Conservation (phyloP, 1,140 invertebrate species). For the Ceratosolen fusciceps region DNA sequence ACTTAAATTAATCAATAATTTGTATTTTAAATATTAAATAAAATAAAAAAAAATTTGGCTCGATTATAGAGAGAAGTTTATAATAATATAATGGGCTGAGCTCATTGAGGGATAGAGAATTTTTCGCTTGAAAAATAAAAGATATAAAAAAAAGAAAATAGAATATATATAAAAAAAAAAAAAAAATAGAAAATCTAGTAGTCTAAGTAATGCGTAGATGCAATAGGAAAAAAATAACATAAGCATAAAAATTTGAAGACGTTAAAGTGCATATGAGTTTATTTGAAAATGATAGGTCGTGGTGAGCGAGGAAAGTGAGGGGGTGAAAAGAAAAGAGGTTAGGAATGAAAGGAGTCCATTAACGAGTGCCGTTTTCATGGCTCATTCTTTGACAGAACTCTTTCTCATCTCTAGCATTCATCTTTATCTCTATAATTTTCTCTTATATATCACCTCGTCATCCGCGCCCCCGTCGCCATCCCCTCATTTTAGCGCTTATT, state of each 20-base stretch:
- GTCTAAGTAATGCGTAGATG: slow-evolving; percentile 41
- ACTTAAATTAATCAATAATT: too few relatives aligned
- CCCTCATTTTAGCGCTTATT: background rate
- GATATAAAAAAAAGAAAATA: too few relatives aligned
- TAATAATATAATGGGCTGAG: too few relatives aligned
- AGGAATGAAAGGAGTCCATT: slow-evolving; percentile 59
- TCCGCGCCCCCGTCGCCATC: background rate
- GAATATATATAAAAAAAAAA: background rate
- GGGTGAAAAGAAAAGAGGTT: background rate
- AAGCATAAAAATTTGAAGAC: slow-evolving; percentile 9
- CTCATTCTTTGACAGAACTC: slow-evolving; percentile 41
- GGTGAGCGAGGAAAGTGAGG: background rate
- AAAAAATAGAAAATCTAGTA: slow-evolving; percentile 24
- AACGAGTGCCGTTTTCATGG: slow-evolving; percentile 63
- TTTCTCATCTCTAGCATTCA: slow-evolving; percentile 41
- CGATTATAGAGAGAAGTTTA: background rate
- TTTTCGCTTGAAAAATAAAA: background rate
- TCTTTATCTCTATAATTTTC: slow-evolving; percentile 32
- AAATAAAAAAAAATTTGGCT: background rate
- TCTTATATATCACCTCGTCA: background rate
- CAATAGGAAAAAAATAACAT: slow-evolving; percentile 14
- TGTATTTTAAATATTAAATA: background rate
- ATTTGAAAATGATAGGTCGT: background rate
- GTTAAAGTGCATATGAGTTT: background rate
- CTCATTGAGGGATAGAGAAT: too few relatives aligned